Percentiles rank a stretch among this genome's conserved stretches.
Evolutionary conservation across 2,797 vertebrate species (phyloP).

Genomic region (Danio tinwini): DNA sequence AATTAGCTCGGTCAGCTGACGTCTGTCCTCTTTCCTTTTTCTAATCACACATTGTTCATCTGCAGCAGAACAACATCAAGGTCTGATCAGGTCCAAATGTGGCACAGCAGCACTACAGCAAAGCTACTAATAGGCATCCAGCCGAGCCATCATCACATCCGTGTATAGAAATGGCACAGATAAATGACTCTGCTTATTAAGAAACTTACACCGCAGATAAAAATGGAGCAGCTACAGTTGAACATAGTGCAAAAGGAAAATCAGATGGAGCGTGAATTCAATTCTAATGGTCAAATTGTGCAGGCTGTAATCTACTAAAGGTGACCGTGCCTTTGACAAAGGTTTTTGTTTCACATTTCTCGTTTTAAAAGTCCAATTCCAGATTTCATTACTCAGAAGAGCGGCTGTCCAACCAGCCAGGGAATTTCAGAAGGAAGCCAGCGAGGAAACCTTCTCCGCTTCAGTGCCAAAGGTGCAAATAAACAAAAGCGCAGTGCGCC

Average conservation of each 20-base stretch:
- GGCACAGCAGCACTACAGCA: background rate
- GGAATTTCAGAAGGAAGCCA: constrained; percentile 28
- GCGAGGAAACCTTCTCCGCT: constrained; percentile 1
- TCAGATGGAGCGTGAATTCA: background rate
- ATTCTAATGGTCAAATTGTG: background rate
- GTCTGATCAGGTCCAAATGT: constrained; percentile 20
- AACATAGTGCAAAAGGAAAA: background rate
- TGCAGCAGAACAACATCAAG: constrained; percentile 18
- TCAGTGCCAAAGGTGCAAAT: constrained; percentile 32
- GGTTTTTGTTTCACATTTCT: constrained; percentile 6
- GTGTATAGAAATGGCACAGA: constrained; percentile 36
- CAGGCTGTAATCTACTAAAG: background rate
- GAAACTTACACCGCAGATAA: constrained; percentile 15
- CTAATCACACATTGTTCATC: constrained; percentile 16
- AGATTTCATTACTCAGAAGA: constrained; percentile 41
- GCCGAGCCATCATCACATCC: constrained; percentile 15
- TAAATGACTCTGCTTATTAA: constrained; percentile 23
- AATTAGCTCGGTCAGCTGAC: constrained; percentile 37
- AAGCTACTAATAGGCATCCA: constrained; percentile 45
- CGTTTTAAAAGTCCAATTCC: constrained; percentile 25
- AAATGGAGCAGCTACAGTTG: background rate
- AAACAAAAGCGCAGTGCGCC: constrained; percentile 31
- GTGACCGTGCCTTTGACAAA: background rate
- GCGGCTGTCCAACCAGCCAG: background rate
- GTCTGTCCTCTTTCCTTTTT: constrained; percentile 6